Conservation (phyloP, 2,797 vertebrate species). For the Melanotaenia pygmaea region DNA sequence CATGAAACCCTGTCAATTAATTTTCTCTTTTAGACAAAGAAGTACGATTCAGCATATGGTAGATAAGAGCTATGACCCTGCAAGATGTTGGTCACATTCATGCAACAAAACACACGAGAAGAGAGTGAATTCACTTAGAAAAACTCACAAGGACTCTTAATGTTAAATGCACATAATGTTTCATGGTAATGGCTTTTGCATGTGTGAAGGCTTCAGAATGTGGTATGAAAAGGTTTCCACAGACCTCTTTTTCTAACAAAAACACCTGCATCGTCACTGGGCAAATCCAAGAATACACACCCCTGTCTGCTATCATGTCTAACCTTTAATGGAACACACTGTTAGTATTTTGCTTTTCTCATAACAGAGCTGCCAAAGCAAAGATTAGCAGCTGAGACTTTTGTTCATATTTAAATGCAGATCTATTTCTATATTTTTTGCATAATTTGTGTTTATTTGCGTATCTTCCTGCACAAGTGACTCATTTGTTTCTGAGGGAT, state of each 20-base stretch:
- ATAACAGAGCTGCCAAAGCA: constrained; percentile 12
- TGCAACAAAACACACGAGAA: not conserved
- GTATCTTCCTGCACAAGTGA: constrained; percentile 30
- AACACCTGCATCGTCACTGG: not conserved
- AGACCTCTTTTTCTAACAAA: constrained; percentile 23
- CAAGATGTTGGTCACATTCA: not conserved
- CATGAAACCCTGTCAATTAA: not conserved
- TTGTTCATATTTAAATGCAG: constrained; percentile 24
- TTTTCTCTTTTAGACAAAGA: not conserved
- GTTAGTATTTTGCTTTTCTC: not conserved
- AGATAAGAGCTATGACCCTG: not conserved
- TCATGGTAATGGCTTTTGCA: not conserved
- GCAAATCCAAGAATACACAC: not conserved
- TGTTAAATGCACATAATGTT: not conserved
- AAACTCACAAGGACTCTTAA: not conserved
- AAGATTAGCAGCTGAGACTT: not conserved
- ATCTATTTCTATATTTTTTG: constrained; percentile 43
- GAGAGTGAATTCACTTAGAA: not conserved
- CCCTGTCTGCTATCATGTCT: not conserved
- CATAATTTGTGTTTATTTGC: constrained; percentile 36
- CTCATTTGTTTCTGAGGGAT: constrained; percentile 51
- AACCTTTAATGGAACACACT: too few relatives aligned
- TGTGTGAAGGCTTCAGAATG: too few relatives aligned
- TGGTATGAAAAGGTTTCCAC: not conserved
- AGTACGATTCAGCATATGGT: not conserved